phyloP scores from a whole-genome alignment of 2,797 vertebrate species.

The Chrysocyon brachyurus region DNA sequence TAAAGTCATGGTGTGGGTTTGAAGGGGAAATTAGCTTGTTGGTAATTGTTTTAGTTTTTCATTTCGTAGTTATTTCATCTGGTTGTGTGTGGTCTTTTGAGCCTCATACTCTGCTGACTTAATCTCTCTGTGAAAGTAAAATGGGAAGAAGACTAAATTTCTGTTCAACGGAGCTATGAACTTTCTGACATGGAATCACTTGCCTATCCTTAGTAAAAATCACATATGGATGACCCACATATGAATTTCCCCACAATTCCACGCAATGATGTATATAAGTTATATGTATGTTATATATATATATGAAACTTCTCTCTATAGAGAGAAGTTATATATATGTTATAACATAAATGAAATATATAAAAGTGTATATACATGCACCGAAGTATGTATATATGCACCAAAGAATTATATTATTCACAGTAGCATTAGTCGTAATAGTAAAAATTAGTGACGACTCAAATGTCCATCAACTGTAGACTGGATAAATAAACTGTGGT shows the following conservation, averaged over 20 bases:
- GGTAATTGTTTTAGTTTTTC: constrained; percentile 16
- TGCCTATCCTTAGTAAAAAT: neutral
- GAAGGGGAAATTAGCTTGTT: neutral
- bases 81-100: neutral
- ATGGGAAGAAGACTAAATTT: neutral
- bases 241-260: neutral
- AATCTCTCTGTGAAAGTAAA: neutral
- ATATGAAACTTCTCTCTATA: too few relatives aligned
- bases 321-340: neutral
- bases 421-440: neutral
- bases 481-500: neutral
- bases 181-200: neutral
- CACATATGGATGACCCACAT: neutral
- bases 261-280: neutral
- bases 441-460: neutral
- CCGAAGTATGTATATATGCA: neutral
- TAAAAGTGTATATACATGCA: neutral
- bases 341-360: too few relatives aligned
- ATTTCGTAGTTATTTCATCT: neutral
- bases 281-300: neutral
- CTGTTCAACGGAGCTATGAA: neutral
- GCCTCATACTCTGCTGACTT: neutral
- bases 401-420: neutral
- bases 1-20: neutral
- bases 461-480: neutral